Evolutionary conservation across 2,888 invertebrate genomes (phyloP).

Genomic region (Apamea crenata): DNA sequence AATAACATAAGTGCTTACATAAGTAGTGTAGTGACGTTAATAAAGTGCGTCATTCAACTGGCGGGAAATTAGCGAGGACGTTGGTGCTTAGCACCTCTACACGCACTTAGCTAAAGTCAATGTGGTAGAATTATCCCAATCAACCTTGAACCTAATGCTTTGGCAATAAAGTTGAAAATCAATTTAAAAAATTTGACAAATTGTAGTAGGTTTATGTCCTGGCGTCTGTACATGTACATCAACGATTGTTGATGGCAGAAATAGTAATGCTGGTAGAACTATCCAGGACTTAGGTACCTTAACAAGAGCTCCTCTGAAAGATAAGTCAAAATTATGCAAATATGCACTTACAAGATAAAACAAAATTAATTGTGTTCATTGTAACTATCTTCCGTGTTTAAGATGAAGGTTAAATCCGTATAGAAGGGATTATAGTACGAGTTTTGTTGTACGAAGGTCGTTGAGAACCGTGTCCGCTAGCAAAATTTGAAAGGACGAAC

Average conservation of each 20-base stretch:
- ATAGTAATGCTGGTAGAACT: not conserved
- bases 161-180: too few relatives aligned
- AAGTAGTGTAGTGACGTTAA: conserved; percentile 1
- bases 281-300: not conserved
- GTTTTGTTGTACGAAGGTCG: conserved; percentile 61
- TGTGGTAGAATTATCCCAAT: not conserved
- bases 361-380: conserved; percentile 1
- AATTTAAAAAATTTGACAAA: too few relatives aligned
- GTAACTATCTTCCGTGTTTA: conserved; percentile 64
- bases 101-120: not conserved
- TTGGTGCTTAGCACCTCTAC: not conserved
- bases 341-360: not conserved
- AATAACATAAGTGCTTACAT: conserved; percentile 11
- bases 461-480: conserved; percentile 20
- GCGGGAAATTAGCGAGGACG: not conserved
- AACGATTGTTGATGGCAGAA: not conserved
- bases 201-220: too few relatives aligned
- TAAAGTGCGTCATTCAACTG: conserved; percentile 25
- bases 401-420: conserved; percentile 71
- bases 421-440: conserved; percentile 70
- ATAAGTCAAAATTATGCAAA: not conserved
- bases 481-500: conserved; percentile 54
- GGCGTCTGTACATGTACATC: too few relatives aligned
- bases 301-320: not conserved
- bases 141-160: too few relatives aligned